Evolutionary conservation across 1,140 invertebrate genomes (phyloP), one percentile per base, ranked within the genome.

Genomic region (Drosophila albomicans): DNA sequence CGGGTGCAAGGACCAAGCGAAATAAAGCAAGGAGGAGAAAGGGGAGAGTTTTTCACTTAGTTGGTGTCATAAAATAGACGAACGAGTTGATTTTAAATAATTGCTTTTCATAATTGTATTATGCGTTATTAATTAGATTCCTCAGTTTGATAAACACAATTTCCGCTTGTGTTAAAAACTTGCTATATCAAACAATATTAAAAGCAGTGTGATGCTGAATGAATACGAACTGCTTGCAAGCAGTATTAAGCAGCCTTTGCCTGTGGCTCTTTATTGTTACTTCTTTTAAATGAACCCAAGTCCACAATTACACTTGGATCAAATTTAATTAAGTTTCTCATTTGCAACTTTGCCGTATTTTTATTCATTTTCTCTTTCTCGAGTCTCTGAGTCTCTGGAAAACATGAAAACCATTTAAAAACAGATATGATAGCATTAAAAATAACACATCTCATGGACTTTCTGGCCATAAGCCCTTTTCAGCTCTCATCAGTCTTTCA

Each of bases 121-220:
- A 70, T 69, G 52, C 54, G 43, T 63, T 75, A 75, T 75, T 75
- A 75, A 75, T 75, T 70, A 63, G 58, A 63, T 62, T 61, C 28
- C 43, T 32, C 28, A 30, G 3, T 25, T 57, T 48, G 56, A 67
- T 52, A 32, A 54, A 56, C 63, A 54, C 48, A 74, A 73, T 69
- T 74, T 74, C 49, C 71, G 70, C 8, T 63, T 48, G 32, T 43
- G 7, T 49, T 25, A 5, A 49, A 49, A 11, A 20, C 3, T 11
- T 11, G 2, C 8, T 3, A 28, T 49, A 49, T 11, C 5, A 25
- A 13, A 2, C 13, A 13, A 1, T n/a, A 3, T 11, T 0, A 10
- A 8, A 11, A 11, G 41, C 41, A 43, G 11, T 43, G n/a, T 5
- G 20, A 13, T 43, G n/a, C 41, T 13, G 38, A 3, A n/a, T n/a